A percentile compares a stretch with the other conserved stretches of the same genome.
These are phyloP conservation scores for Mythimna pallens DNA, from an alignment of 2,888 invertebrate species.

Conservation along the genomic window DNA sequence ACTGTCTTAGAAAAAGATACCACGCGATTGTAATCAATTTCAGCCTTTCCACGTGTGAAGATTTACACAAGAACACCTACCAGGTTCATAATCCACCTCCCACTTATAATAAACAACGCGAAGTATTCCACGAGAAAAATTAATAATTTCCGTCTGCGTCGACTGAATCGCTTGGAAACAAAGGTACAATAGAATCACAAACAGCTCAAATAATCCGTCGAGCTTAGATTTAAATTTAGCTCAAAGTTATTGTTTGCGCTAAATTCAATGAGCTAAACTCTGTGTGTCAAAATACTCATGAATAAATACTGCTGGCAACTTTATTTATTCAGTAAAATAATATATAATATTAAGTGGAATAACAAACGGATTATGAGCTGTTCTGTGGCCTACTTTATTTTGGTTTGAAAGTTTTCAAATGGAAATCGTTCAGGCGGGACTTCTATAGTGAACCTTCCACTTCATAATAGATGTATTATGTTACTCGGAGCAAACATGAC, in stretches of 20 bases:
- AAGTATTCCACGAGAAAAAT: constrained; percentile 27
- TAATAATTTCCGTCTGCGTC: constrained; percentile 21
- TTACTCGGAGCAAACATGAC: neutral
- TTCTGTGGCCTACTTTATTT: constrained; percentile 10
- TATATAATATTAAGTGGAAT: constrained; percentile 27
- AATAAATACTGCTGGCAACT: constrained; percentile 31
- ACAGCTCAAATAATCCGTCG: constrained; percentile 50
- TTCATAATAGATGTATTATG: neutral
- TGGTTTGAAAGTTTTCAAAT: constrained; percentile 34
- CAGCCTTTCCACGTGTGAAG: constrained; percentile 4
- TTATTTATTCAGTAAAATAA: constrained; percentile 31
- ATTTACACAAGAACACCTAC: neutral
- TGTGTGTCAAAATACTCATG: constrained; percentile 46
- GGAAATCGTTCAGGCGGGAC: constrained; percentile 28
- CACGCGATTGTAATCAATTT: neutral
- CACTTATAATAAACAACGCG: constrained; percentile 23
- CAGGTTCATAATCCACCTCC: neutral
- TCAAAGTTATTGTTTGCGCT: constrained; percentile 48
- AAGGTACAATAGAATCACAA: constrained; percentile 54
- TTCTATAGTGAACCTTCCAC: constrained; percentile 1
- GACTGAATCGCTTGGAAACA: constrained; percentile 22
- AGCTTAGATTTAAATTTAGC: constrained; percentile 51
- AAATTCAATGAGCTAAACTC: constrained; percentile 42
- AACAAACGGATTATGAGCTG: constrained; percentile 10
- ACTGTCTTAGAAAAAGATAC: neutral